Evolutionary conservation across 2,113 vertebrate species (phyloP), one percentile per base, ranked within the genome.

Genomic region (Myiozetetes cayanensis): DNA sequence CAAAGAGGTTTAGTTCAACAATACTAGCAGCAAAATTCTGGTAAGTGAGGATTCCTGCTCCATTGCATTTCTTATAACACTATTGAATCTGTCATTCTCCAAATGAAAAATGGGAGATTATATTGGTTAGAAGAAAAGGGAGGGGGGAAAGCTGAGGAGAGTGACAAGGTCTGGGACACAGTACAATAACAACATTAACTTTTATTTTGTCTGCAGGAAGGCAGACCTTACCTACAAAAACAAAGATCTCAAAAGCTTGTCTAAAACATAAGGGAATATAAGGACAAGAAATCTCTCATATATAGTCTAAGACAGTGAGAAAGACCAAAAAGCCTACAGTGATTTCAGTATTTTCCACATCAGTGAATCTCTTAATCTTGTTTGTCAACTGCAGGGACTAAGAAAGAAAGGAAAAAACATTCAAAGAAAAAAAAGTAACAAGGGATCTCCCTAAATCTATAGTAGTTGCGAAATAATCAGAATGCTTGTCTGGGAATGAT

Each of bases 291-390:
- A 81, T 83, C 23, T 67, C 78, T 81, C n/a, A 65, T 43, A 84
- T 27, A 41, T 8, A 49, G 52, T 21, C 72, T 52, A 37, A 91
- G 67, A 90, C 84, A 90, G 75, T 79, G 63, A 94, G 81, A 91
- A 89, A 96, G 63, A 88, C 43, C 44, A 92, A 74, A 74, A 95
- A 94, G 72, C 68, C 82, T 90, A 68, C 56, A 94, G 82, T 88
- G 85, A 94, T 94, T 96, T 94, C 75, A 90, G 15, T 81, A 84
- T 80, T 96, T 96, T 96, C 90, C 79, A 63, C 87, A 93, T 61
- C 82, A 75, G 47, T 53, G 79, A 84, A 68, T 71, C 41, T 72
- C 68, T 94, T 96, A 90, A 93, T 89, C 72, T 94, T 92, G 71
- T 95, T 96, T 94, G 61, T 92, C 82, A 96, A 90, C 52, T 88